These are phyloP conservation scores for Tiaroga cobitis DNA, from an alignment of 2,797 vertebrate genomes.

Conservation along the genomic window DNA sequence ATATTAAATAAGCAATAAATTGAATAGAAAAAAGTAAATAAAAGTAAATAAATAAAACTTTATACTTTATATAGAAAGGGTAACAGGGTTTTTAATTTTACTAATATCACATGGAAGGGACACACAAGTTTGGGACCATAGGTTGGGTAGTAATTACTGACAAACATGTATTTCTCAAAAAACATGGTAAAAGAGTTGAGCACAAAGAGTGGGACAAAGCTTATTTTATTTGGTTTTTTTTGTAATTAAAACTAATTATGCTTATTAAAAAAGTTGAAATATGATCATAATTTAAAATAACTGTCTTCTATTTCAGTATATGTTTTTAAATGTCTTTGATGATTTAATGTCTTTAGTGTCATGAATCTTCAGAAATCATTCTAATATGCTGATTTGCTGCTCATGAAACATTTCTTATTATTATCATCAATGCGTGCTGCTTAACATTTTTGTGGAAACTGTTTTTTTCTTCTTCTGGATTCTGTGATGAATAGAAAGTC, in stretches of 20 bases:
- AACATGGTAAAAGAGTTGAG: neutral
- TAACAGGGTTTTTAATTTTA: neutral
- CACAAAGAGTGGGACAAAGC: neutral
- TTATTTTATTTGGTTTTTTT: accelerated
- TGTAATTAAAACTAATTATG: neutral
- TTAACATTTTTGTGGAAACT: no score
- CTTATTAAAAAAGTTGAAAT: neutral
- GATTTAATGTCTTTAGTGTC: no score
- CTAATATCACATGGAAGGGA: no score
- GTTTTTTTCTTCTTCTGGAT: no score
- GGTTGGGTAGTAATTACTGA: neutral
- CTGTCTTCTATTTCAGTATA: neutral
- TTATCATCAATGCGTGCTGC: neutral
- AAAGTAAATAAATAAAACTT: neutral
- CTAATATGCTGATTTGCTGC: neutral
- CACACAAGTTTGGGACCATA: no score
- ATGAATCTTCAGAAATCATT: neutral
- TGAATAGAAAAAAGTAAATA: neutral
- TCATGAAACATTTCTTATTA: neutral
- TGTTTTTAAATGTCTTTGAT: neutral
- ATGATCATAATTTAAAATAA: neutral
- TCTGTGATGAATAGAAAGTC: neutral
- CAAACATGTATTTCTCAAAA: no score
- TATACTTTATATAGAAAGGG: neutral
- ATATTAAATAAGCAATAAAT: neutral